These are phyloP conservation scores for Latrodectus hesperus DNA, from an alignment of 2,888 invertebrate species.

Conservation along the genomic window DNA sequence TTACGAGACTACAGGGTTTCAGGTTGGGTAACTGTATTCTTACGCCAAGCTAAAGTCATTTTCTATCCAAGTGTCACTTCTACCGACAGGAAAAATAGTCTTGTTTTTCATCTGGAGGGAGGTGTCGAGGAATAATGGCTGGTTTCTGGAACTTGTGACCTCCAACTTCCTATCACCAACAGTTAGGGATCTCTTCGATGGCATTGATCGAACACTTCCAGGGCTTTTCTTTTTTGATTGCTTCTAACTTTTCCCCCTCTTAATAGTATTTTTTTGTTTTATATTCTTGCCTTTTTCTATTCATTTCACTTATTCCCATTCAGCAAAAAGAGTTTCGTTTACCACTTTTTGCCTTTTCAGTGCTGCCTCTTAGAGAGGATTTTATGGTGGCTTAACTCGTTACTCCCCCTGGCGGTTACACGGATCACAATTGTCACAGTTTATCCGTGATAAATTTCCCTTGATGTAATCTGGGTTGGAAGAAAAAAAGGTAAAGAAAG, in stretches of 20 bases:
- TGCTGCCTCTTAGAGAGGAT: constrained; percentile 13
- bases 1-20: not conserved
- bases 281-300: constrained; percentile 10
- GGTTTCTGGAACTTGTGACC: constrained; percentile 48
- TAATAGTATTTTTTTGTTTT: not conserved
- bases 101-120: constrained; percentile 17
- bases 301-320: not conserved
- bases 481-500: not conserved
- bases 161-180: constrained; percentile 43
- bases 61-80: constrained; percentile 13
- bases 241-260: not conserved
- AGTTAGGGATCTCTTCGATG: constrained; percentile 54
- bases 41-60: not conserved
- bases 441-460: constrained; percentile 41
- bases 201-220: constrained; percentile 42
- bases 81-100: constrained; percentile 16
- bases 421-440: constrained; percentile 31
- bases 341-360: not conserved
- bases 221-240: constrained; percentile 26
- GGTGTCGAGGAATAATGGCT: constrained; percentile 35
- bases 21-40: constrained; percentile 1
- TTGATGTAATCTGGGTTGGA: constrained; percentile 4
- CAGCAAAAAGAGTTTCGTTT: not conserved
- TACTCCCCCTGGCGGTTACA: constrained; percentile 41
- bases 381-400: constrained; percentile 36